Conservation (phyloP, 2,888 invertebrate species). For the Acrocera orbiculus region DNA sequence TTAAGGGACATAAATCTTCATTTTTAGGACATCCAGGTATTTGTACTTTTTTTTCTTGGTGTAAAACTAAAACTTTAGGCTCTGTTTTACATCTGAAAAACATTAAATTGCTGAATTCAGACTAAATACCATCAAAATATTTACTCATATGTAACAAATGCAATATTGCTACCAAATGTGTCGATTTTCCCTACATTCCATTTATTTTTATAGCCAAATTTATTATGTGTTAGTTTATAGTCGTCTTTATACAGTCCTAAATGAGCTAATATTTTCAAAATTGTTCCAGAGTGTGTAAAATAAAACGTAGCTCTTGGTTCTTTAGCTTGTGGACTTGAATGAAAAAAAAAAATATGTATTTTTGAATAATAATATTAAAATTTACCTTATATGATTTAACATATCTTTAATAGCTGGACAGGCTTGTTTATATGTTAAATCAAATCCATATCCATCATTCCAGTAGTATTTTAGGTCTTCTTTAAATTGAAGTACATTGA, state of each 20-base stretch:
- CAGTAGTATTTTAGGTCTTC: slow-evolving; percentile 67
- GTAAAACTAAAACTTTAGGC: slow-evolving; percentile 42
- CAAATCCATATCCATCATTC: slow-evolving; percentile 63
- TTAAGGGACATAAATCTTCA: slow-evolving; percentile 45
- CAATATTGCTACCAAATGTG: slow-evolving; percentile 62
- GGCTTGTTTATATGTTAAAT: slow-evolving; percentile 54
- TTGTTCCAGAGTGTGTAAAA: slow-evolving; percentile 68
- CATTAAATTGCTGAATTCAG: background rate
- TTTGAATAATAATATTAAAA: slow-evolving; percentile 1
- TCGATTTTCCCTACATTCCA: slow-evolving; percentile 52
- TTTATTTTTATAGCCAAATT: slow-evolving; percentile 31
- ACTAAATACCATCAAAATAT: slow-evolving; percentile 17
- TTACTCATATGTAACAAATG: slow-evolving; percentile 56
- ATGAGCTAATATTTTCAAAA: slow-evolving; percentile 56
- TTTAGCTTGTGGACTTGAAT: slow-evolving; percentile 16
- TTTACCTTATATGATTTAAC: slow-evolving; percentile 49
- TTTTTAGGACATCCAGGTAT: slow-evolving; percentile 47
- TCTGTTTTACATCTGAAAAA: slow-evolving; percentile 35
- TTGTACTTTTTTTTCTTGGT: slow-evolving; percentile 54
- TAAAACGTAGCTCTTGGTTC: slow-evolving; percentile 42
- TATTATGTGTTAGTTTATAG: slow-evolving; percentile 38
- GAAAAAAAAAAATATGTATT: background rate
- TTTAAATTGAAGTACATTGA: slow-evolving; percentile 49
- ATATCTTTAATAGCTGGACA: slow-evolving; percentile 56
- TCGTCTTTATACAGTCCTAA: slow-evolving; percentile 54